These are phyloP conservation scores for Puffinus mauretanicus DNA, from an alignment of 2,113 vertebrate species.

Conservation along the genomic window DNA sequence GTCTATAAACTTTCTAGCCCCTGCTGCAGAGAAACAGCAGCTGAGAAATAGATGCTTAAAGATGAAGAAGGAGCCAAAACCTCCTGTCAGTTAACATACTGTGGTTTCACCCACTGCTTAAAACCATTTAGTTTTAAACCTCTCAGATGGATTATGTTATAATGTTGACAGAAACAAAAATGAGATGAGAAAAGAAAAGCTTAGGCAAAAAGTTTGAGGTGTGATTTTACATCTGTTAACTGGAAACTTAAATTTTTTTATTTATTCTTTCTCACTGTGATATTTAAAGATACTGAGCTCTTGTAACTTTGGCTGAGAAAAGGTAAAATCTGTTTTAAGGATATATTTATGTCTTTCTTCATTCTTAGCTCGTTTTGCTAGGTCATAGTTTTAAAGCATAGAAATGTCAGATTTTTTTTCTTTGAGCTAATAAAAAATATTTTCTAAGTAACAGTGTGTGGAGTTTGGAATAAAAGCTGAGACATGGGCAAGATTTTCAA, in stretches of 20 bases:
- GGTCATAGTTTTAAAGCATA: not conserved
- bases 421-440: not conserved
- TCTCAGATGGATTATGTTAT: not conserved
- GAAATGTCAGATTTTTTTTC: not conserved
- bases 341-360: not conserved
- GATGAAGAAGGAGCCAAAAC: constrained; percentile 7
- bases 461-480: not conserved
- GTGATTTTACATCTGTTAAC: not conserved
- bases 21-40: not conserved
- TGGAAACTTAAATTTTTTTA: not conserved
- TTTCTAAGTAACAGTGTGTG: not conserved
- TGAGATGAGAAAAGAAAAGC: not conserved
- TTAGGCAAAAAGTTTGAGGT: not conserved
- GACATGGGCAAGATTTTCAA: not conserved
- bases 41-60: constrained; percentile 7
- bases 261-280: not conserved
- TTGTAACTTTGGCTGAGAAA: not conserved
- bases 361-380: not conserved
- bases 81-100: not conserved
- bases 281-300: not conserved
- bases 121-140: not conserved
- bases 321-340: not conserved
- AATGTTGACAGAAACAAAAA: constrained; percentile 31
- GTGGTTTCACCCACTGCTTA: constrained; percentile 22
- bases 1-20: not conserved